Evolutionary conservation across 1,140 invertebrate species (phyloP).

Genomic region (Steinernema feltiae): DNA sequence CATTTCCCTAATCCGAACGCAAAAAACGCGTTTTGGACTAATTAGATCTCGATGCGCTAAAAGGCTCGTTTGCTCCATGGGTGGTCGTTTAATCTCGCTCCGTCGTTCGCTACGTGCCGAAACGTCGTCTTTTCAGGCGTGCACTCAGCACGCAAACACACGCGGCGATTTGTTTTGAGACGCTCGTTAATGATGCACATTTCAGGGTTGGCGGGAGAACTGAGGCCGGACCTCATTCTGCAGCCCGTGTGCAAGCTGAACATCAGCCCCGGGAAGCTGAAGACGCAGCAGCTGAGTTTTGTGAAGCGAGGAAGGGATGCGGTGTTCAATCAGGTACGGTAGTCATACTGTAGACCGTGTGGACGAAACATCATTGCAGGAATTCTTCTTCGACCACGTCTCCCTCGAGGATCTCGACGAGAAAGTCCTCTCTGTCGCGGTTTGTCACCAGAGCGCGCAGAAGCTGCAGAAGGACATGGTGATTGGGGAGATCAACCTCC

Average conservation of each 20-base stretch:
- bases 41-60: no score
- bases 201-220: conserved; percentile 52
- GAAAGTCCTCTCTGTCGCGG: conserved; percentile 46
- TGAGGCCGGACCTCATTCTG: conserved; percentile 55
- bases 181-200: neutral
- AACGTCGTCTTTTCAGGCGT: neutral
- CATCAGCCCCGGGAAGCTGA: conserved; percentile 46
- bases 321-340: conserved; percentile 54
- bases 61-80: no score
- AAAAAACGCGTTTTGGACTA: no score
- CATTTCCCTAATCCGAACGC: no score
- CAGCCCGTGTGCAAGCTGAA: conserved; percentile 55
- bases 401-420: conserved; percentile 49
- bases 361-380: conserved; percentile 39
- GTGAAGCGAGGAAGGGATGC: conserved; percentile 54
- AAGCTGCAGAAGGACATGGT: conserved; percentile 55
- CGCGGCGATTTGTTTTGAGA: neutral
- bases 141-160: neutral
- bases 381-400: conserved; percentile 56
- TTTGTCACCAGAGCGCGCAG: conserved; percentile 47
- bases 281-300: conserved; percentile 46
- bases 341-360: neutral
- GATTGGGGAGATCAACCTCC: conserved; percentile 48
- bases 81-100: no score
- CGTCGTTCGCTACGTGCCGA: no score